Base-by-base conservation (phyloP, 2,888 invertebrate genomes). In the Syritta pipiens region DNA sequence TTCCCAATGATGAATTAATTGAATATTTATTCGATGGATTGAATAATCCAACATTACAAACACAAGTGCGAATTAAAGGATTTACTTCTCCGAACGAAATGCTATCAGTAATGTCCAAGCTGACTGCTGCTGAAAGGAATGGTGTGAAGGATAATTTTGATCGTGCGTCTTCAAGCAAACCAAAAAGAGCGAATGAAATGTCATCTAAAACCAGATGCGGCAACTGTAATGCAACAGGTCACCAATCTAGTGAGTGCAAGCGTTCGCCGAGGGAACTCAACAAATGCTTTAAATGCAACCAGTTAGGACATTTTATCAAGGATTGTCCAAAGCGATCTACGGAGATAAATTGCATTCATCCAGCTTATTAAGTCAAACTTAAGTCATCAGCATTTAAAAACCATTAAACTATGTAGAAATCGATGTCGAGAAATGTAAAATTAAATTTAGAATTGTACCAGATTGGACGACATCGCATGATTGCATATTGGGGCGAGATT, bases 1-100 rank as follows among this genome's bases (percentile, higher is more conserved):
- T 84, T 24, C 83, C 82, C 20, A 82, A 83, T 37, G 82, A 82
- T 32, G 84, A 84, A 35, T 42, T 81, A 30, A 55, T 83, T 7
- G 75, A 81, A 14, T 82, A 79, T 51, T n/a, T 76, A 3, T 81
- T 82, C 17, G 81, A 79, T 28, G 71, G 81, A 9, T 72, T 81
- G 20, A 44, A 44, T 44, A 44, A 20, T 44, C 19, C 17, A 44
- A 17, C 20, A 19, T 44, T 44, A 20, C 17, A 44, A 17, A 5
- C 26, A 26, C 26, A 26, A 26, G 7, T 26, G 6, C 44, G 20
- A 44, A 44, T 19, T 19, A 17, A 20, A 44, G 1, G 10, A 4
- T 12, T 37, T 14, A n/a, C 5, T 12, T 44, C 44, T 9, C 19
- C 17, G 14, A 17, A 20, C 6, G 32, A 32, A 4, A 32, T 32